phyloP scores from a whole-genome alignment of 2,113 vertebrate species.

The Colistium nudipinnis region DNA sequence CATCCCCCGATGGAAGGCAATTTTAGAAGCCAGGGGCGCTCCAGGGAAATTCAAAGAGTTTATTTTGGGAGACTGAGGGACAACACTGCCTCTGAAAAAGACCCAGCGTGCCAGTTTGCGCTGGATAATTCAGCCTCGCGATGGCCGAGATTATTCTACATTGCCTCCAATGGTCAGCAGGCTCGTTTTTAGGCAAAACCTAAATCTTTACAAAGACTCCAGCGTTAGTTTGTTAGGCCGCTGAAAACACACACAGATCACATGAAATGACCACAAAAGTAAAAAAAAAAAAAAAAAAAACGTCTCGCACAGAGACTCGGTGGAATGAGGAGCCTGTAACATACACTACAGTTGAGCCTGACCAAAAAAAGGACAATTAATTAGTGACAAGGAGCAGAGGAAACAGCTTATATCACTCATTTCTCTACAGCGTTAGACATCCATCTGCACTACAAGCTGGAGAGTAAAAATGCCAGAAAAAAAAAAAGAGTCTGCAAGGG shows the following conservation, averaged over 20 bases:
- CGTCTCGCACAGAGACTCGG: not conserved
- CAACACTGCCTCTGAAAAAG: not conserved
- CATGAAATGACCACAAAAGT: not conserved
- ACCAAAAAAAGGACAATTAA: constrained; percentile 34
- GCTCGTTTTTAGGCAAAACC: not conserved
- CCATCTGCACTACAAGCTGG: constrained; percentile 66
- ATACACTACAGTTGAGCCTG: not conserved
- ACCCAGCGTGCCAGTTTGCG: not conserved
- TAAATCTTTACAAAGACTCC: not conserved
- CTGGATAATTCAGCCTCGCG: not conserved
- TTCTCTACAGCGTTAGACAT: constrained; percentile 50
- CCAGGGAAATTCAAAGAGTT: not conserved
- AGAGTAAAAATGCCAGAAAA: constrained; percentile 53
- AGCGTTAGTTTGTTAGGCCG: constrained; percentile 56
- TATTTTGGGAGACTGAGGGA: not conserved
- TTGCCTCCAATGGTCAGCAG: constrained; percentile 18
- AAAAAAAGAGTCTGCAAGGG: constrained; percentile 12
- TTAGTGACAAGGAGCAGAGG: constrained; percentile 40
- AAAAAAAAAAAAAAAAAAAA: not conserved
- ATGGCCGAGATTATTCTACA: constrained; percentile 22
- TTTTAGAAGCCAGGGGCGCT: not conserved
- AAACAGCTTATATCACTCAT: not conserved
- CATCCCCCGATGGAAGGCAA: not conserved
- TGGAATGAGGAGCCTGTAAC: not conserved
- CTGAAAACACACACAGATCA: not conserved